phyloP scores from a whole-genome alignment of 2,113 vertebrate species.

The Steatornis caripensis region DNA sequence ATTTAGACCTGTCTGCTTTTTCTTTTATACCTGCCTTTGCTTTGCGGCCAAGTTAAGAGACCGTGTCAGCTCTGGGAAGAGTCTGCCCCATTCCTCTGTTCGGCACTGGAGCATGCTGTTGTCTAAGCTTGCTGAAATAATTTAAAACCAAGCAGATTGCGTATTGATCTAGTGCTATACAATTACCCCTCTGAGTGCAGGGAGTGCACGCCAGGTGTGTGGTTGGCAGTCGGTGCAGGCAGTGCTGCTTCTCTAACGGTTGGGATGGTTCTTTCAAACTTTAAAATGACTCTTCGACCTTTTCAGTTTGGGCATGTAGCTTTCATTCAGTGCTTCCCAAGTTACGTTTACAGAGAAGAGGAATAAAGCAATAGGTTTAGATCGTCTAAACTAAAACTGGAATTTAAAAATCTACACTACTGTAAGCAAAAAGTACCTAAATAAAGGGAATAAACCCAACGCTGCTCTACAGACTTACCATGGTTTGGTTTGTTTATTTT shows the following conservation, averaged over 20 bases:
- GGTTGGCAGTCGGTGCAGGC: not conserved
- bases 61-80: not conserved
- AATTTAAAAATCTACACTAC: not conserved
- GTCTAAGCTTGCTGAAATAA: not conserved
- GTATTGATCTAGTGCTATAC: not conserved
- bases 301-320: not conserved
- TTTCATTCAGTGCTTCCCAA: conserved; percentile 26
- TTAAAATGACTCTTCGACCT: not conserved
- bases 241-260: not conserved
- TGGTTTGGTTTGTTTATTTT: not conserved
- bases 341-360: not conserved
- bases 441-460: not conserved
- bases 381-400: not conserved
- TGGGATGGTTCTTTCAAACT: not conserved
- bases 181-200: not conserved
- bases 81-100: not conserved
- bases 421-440: not conserved
- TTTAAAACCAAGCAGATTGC: not conserved
- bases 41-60: not conserved
- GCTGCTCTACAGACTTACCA: not conserved
- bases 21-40: not conserved
- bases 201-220: accelerated
- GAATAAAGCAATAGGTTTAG: not conserved
- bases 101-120: not conserved
- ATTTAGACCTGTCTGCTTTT: not conserved